phyloP scores from a whole-genome alignment of 2,113 vertebrate genomes.

The Labeo rohita region DNA sequence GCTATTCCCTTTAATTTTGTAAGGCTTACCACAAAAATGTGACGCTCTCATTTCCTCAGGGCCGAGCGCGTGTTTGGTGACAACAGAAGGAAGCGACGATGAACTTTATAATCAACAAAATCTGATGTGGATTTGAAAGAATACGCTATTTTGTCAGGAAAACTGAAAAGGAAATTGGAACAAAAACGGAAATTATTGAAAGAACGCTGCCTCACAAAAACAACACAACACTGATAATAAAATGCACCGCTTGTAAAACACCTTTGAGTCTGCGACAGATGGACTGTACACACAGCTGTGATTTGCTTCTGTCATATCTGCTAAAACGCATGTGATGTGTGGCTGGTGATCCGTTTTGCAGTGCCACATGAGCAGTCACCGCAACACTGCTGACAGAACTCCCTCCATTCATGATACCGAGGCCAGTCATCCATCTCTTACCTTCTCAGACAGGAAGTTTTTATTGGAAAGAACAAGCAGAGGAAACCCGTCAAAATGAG shows the following conservation, averaged over 20 bases:
- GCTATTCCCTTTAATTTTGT: neutral
- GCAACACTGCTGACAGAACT: slow-evolving; percentile 31
- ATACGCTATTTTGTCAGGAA: neutral
- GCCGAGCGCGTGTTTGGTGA: slow-evolving; percentile 7
- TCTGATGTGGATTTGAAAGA: neutral
- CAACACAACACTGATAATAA: neutral
- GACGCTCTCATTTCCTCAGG: slow-evolving; percentile 26
- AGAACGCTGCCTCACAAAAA: neutral
- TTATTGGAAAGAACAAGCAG: slow-evolving; percentile 13
- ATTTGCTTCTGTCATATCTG: slow-evolving; percentile 59
- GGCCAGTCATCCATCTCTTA: neutral
- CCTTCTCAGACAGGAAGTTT: neutral
- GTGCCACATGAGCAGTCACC: slow-evolving; percentile 20
- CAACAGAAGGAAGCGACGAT: neutral
- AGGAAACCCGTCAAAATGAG: slow-evolving; percentile 17
- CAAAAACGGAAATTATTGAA: neutral
- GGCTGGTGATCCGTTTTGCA: slow-evolving; percentile 50
- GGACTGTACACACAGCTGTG: slow-evolving; percentile 70
- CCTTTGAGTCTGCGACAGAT: slow-evolving; percentile 57
- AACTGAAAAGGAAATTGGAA: neutral
- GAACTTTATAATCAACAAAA: slow-evolving; percentile 5
- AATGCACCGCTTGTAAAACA: slow-evolving; percentile 36
- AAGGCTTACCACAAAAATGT: slow-evolving; percentile 21
- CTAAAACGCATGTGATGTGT: slow-evolving; percentile 57
- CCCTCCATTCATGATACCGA: slow-evolving; percentile 1